A percentile compares a stretch with the other conserved stretches of the same genome.
Evolutionary conservation across 37 sponge, comb jelly and placozoan genomes (phyloP).

Genomic region (Mnemiopsis leidyi): DNA sequence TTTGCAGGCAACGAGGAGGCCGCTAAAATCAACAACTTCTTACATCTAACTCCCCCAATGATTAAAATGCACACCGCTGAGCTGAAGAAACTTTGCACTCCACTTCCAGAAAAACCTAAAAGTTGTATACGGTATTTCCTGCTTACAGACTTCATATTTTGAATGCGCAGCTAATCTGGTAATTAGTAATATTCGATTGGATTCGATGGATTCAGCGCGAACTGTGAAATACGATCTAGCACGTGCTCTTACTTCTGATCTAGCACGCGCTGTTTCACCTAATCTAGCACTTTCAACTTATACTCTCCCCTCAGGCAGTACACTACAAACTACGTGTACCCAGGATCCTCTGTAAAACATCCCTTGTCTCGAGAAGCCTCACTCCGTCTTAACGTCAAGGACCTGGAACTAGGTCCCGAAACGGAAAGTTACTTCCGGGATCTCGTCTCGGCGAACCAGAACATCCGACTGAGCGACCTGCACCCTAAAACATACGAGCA

Average conservation of each 20-base stretch:
- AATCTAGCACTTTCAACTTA: no score
- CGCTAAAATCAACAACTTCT: slow-evolving; percentile 42
- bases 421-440: not conserved
- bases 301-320: slow-evolving; percentile 24
- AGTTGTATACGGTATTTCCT: not conserved
- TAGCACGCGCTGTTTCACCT: no score
- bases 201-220: no score
- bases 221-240: no score
- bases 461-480: not conserved
- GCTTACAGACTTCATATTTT: not conserved
- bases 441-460: not conserved
- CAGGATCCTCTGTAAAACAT: slow-evolving; percentile 24
- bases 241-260: no score
- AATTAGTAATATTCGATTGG: not conserved
- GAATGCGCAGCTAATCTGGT: not conserved
- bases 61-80: not conserved
- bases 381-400: not conserved
- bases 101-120: not conserved
- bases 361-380: slow-evolving; percentile 47
- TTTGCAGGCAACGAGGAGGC: slow-evolving; percentile 56
- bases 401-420: not conserved
- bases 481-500: slow-evolving; percentile 18
- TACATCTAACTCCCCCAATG: slow-evolving; percentile 60
- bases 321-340: slow-evolving; percentile 65
- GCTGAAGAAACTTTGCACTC: slow-evolving; percentile 55